Evolutionary conservation across 2,888 invertebrate genomes (phyloP), one percentile per base, ranked within the genome.

Genomic region (Enchytraeus crypticus): DNA sequence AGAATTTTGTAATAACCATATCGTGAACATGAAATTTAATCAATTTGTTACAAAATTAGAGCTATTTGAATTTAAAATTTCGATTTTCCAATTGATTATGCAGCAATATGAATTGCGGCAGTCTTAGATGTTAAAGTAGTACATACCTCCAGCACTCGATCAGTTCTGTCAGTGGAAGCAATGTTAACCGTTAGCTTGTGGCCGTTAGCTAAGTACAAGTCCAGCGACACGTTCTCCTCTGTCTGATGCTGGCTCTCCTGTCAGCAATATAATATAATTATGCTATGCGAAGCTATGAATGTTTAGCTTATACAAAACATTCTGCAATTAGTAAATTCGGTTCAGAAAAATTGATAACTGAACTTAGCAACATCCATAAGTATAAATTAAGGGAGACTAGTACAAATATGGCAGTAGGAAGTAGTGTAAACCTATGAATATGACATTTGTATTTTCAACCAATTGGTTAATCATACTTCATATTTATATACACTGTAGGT

Each of bases 171-270:
- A 57, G 86, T 88, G 21, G 90, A 88, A 61, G 86, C 85, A 53
- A 89, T 86, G 67, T 85, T 86, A 27, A 93, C 81, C 53, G 87
- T 85, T 79, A 93, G 86, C 82, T 88, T 88, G 75, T 87, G 87
- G 56, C 88, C 89, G 80, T 90, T 90, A 86, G 90, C 88, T 27
- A 91, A 83, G 77, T 85, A 89, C 64, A 92, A 85, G 81, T 90
- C 88, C 71, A 92, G 82, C 63, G 85, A 84, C 60, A 88, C 86
- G 78, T 87, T 86, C 66, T 79, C 79, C 53, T 78, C 72, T 43
- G 68, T 68, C 57, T 77, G 77, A 60, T 78, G 77, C 69, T 74
- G 78, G 72, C 90, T 90, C 77, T 92, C 92, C 84, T 79, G 62
- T 4, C 60, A 63, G 8, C n/a, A 23, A n/a, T n/a, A n/a, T n/a